Evolutionary conservation across 2,113 vertebrate species (phyloP).

Genomic region (Malaclemys terrapin): DNA sequence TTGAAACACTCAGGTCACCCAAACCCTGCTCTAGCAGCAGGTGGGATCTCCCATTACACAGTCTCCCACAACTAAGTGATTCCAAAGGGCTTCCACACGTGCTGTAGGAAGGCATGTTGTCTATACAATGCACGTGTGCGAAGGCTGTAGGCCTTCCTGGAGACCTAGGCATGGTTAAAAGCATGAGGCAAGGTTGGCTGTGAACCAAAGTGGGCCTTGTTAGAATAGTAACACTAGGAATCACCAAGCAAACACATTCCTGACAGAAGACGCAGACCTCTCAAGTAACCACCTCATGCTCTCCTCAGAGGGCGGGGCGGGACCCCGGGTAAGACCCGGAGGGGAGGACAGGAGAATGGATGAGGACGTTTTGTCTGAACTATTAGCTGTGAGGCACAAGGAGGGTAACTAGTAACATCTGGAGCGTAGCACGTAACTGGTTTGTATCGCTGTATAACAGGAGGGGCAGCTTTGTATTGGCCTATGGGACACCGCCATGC

Average conservation of each 20-base stretch:
- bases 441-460: background rate
- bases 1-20: background rate
- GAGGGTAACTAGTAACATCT: too few relatives aligned
- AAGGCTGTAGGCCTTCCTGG: background rate
- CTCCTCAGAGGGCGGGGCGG: too few relatives aligned
- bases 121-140: background rate
- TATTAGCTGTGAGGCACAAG: background rate
- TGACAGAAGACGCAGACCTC: background rate
- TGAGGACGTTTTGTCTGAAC: background rate
- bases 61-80: slow-evolving; percentile 26
- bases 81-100: background rate
- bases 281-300: too few relatives aligned
- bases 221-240: background rate
- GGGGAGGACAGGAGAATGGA: background rate
- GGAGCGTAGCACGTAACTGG: background rate
- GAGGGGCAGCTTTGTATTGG: background rate
- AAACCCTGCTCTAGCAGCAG: background rate
- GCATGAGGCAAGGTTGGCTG: too few relatives aligned
- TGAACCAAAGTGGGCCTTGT: background rate
- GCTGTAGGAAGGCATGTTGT: background rate
- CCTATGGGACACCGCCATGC: too few relatives aligned
- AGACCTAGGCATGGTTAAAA: background rate
- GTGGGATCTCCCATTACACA: background rate
- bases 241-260: background rate
- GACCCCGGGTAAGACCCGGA: too few relatives aligned